phyloP scores from a whole-genome alignment of 2,113 vertebrate genomes.

The Coreoperca whiteheadi region DNA sequence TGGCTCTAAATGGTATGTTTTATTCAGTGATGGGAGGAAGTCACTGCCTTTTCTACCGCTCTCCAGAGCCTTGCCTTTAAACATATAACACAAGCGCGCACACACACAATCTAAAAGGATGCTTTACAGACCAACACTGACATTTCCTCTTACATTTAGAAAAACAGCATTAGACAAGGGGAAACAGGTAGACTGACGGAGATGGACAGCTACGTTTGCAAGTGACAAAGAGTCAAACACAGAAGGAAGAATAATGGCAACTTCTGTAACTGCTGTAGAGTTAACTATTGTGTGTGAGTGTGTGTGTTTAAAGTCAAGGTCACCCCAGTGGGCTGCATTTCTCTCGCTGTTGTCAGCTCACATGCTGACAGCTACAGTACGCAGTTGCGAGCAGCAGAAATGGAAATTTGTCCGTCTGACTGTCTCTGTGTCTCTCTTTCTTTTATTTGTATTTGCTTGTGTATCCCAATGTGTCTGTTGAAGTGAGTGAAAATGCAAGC shows the following conservation, averaged over 20 bases:
- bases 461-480: conserved; percentile 33
- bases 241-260: conserved; percentile 27
- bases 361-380: conserved; percentile 52
- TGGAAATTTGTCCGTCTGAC: conserved; percentile 29
- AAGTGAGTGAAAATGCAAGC: conserved; percentile 36
- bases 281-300: conserved; percentile 13
- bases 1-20: conserved; percentile 77
- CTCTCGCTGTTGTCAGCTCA: conserved; percentile 52
- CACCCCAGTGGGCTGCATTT: conserved; percentile 49
- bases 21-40: conserved; percentile 76
- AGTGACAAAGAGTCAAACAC: conserved; percentile 30
- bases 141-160: conserved; percentile 38
- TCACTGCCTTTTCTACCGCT: conserved; percentile 40
- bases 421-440: neutral
- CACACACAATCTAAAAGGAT: conserved; percentile 20
- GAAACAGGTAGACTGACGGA: neutral
- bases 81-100: conserved; percentile 3
- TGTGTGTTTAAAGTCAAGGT: conserved; percentile 68
- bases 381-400: conserved; percentile 29
- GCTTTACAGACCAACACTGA: conserved; percentile 42
- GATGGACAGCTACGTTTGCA: neutral
- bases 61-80: conserved; percentile 52
- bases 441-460: conserved; percentile 28
- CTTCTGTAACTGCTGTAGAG: conserved; percentile 27
- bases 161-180: neutral